Percentiles rank a stretch among this genome's conserved stretches.
These are phyloP conservation scores for Clepsis dumicolana DNA, from an alignment of 2,888 invertebrate genomes.

Conservation along the genomic window DNA sequence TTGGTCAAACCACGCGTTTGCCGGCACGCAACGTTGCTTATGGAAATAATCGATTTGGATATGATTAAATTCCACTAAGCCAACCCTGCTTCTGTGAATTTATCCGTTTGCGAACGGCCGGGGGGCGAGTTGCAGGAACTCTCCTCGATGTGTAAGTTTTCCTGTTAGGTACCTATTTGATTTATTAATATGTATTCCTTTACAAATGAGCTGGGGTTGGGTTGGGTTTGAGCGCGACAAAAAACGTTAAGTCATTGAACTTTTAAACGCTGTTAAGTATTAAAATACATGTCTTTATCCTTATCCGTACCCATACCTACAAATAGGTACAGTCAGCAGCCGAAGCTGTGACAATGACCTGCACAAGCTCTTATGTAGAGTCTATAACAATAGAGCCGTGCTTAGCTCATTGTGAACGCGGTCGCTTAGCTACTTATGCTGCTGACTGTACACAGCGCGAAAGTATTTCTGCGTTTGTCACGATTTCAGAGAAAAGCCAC, in stretches of 20 bases:
- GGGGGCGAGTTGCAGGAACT: background rate
- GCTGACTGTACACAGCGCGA: no score
- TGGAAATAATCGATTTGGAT: constrained; percentile 15
- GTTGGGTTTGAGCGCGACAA: background rate
- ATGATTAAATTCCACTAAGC: constrained; percentile 19
- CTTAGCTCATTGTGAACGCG: no score
- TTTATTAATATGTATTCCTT: background rate
- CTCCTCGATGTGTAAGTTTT: background rate
- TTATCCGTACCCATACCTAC: background rate
- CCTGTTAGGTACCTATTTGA: constrained; percentile 14
- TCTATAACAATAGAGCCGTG: no score
- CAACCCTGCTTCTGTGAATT: constrained; percentile 16
- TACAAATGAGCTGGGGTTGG: constrained; percentile 1
- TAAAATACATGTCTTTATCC: background rate
- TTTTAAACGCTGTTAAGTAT: background rate
- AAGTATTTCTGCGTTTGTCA: no score
- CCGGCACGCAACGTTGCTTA: constrained; percentile 27
- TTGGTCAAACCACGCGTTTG: constrained; percentile 30
- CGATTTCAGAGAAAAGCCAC: background rate
- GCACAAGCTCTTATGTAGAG: no score
- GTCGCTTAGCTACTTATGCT: no score
- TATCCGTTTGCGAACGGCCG: constrained; percentile 12
- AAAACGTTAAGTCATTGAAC: background rate
- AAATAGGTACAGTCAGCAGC: background rate
- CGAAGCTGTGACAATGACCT: no score